A percentile compares a stretch with the other conserved stretches of the same genome.
Conservation (phyloP, 2,888 invertebrate genomes). For the Cosmia trapezina region DNA sequence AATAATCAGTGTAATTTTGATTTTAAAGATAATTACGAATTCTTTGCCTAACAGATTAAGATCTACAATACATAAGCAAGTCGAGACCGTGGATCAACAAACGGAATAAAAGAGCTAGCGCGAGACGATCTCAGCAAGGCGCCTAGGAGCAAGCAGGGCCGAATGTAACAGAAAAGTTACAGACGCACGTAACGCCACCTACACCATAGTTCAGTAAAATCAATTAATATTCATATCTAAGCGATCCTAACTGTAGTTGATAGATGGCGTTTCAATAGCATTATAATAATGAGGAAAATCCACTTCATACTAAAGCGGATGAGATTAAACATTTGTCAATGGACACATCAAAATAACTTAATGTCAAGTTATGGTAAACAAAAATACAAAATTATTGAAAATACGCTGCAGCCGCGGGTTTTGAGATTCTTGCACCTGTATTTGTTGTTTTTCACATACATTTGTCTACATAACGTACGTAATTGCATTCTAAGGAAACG, state of each 20-base stretch:
- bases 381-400: too few relatives aligned
- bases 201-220: neutral
- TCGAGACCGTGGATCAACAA: too few relatives aligned
- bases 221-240: neutral
- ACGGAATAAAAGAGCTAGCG: too few relatives aligned
- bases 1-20: too few relatives aligned
- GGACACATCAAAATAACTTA: neutral
- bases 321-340: too few relatives aligned
- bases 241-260: neutral
- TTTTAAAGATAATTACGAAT: too few relatives aligned
- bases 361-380: neutral
- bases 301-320: neutral
- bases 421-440: neutral
- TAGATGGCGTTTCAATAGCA: constrained; percentile 2
- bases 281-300: neutral
- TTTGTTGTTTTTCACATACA: neutral
- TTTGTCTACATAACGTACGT: neutral
- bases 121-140: too few relatives aligned
- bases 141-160: too few relatives aligned
- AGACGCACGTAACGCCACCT: too few relatives aligned
- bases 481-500: neutral
- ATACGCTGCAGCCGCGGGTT: neutral
- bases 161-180: neutral
- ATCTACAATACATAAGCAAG: too few relatives aligned
- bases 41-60: too few relatives aligned